Evolutionary conservation across 2,797 vertebrate genomes (phyloP), one percentile per base, ranked within the genome.

Genomic region (Siniperca obscura): DNA sequence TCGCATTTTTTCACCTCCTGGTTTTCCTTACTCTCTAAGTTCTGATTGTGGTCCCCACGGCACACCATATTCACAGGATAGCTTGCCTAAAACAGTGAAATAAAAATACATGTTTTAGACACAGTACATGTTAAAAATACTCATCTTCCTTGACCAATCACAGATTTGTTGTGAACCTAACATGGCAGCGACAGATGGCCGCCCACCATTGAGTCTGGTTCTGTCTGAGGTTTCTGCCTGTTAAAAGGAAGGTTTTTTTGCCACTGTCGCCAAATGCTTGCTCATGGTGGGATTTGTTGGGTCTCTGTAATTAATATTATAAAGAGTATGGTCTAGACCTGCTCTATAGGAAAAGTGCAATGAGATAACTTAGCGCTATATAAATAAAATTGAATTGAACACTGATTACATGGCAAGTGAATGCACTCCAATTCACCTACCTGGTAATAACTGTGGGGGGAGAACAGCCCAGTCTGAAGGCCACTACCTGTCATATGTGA

Each of bases 1-100:
- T 96, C 92, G 30, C 76, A 81, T 82, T 93, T 94, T 83, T 94
- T 95, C 74, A 67, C 76, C 76, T 95, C 94, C 70, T 94, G 91
- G 68, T 86, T 79, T 55, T 92, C 72, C 72, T 74, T 79, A 68
- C 81, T 90, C 25, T 90, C 84, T 86, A 89, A 91, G n/a, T 74
- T 55, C 62, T 72, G 44, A 69, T 76, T 78, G 19, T 78, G 65
- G 61, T 80, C 75, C 66, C 60, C 69, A 59, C 21, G 55, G 48
- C 62, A 48, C 21, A 86, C 22, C 52, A 76, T 56, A 19, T 73
- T 74, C 42, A 94, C 70, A 46, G 92, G 88, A 83, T 89, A 95
- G 62, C 93, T 90, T 74, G 95, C 89, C 82, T 96, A 90, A 70
- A 81, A 66, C 4, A 36, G 25, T 46, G 6, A 55, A 50, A 85